Evolutionary conservation across 2,797 vertebrate genomes (phyloP).

Genomic region (Brachyalestes nurse): DNA sequence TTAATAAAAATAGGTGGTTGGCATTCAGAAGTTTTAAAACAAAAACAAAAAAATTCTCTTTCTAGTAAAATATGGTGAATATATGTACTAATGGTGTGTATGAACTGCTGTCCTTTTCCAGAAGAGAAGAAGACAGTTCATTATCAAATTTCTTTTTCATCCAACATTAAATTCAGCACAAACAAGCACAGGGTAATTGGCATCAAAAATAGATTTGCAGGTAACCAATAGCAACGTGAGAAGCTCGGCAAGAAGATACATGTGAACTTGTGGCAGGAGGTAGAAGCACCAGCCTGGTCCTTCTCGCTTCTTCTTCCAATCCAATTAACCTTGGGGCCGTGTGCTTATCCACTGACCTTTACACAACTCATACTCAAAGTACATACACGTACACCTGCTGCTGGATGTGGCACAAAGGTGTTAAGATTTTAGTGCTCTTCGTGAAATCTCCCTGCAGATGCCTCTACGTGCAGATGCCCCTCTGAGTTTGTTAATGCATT

Average conservation of each 20-base stretch:
- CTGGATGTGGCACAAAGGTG: conserved; percentile 4
- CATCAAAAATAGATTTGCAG: conserved; percentile 70
- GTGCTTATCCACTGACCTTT: conserved; percentile 51
- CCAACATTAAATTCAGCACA: conserved; percentile 58
- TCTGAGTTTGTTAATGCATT: conserved; percentile 4
- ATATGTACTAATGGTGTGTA: background rate
- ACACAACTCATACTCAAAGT: conserved; percentile 36
- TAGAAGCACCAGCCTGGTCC: conserved; percentile 39
- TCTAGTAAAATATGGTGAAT: background rate
- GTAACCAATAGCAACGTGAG: conserved; percentile 80
- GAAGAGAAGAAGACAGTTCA: background rate
- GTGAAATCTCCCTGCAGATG: conserved; percentile 10
- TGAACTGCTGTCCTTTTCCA: background rate
- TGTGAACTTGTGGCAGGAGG: conserved; percentile 58
- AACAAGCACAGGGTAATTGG: conserved; percentile 72
- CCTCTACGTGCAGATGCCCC: background rate
- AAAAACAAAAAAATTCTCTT: background rate
- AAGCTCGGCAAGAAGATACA: conserved; percentile 59
- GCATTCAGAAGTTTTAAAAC: background rate
- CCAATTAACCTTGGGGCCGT: conserved; percentile 58
- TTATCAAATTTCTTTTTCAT: conserved; percentile 48
- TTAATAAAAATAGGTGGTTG: background rate
- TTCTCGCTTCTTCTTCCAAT: conserved; percentile 51
- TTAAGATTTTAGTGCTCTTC: conserved; percentile 21
- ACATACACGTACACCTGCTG: conserved; percentile 48